These are phyloP conservation scores for Callyntrura sp. DNA, from an alignment of 2,888 invertebrate species.

Conservation along the genomic window DNA sequence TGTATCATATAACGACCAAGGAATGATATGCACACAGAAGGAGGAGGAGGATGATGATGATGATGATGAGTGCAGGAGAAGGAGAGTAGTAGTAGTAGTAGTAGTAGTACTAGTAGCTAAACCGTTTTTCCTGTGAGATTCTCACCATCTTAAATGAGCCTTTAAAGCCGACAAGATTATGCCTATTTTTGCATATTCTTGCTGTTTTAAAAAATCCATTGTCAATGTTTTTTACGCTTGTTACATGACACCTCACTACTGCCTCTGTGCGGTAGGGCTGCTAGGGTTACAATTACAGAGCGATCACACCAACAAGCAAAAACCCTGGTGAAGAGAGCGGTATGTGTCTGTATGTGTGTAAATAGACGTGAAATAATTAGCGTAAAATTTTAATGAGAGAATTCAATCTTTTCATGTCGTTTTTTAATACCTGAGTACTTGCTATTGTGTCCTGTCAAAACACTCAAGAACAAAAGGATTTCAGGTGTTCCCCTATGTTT, in stretches of 20 bases:
- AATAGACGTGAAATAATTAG: constrained; percentile 17
- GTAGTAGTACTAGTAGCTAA: too few species aligned
- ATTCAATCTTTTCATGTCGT: neutral
- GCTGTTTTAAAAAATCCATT: neutral
- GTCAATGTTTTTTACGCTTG: constrained; percentile 1
- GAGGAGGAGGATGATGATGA: neutral
- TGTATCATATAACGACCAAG: neutral
- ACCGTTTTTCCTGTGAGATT: constrained; percentile 28
- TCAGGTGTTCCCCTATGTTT: too few species aligned
- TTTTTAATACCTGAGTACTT: neutral
- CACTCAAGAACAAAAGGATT: too few species aligned
- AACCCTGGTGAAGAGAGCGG: too few species aligned
- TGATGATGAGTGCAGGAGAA: constrained; percentile 17
- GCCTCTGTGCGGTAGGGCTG: too few species aligned
- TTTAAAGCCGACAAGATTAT: neutral
- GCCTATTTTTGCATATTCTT: neutral
- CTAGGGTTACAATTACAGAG: neutral
- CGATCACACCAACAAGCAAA: neutral
- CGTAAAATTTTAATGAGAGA: constrained; percentile 6
- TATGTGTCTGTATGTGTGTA: neutral
- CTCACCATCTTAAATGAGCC: constrained; percentile 32
- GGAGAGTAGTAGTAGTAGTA: too few species aligned
- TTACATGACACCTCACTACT: neutral
- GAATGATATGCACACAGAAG: too few species aligned
- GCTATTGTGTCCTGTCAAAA: neutral